A percentile compares a stretch with the other conserved stretches of the same genome.
Conservation (phyloP, 2,888 invertebrate genomes). For the Scelioninae gen. 2 region DNA sequence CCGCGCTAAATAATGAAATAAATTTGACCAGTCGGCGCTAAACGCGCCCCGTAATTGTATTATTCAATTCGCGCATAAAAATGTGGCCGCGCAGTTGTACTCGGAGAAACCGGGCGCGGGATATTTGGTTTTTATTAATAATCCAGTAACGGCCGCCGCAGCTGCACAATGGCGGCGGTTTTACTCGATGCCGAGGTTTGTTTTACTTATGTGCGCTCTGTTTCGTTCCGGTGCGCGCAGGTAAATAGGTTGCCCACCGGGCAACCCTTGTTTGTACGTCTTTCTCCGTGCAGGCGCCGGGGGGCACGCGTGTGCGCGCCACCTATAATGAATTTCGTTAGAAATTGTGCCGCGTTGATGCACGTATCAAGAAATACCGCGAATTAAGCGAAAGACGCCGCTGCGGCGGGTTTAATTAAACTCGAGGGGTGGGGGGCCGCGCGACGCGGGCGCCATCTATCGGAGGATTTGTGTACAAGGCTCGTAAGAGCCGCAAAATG, state of each 20-base stretch:
- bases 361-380: slow-evolving; percentile 28
- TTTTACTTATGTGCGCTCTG: slow-evolving; percentile 65
- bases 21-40: slow-evolving; percentile 12
- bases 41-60: slow-evolving; percentile 37
- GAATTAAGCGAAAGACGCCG: slow-evolving; percentile 1
- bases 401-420: slow-evolving; percentile 27
- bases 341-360: slow-evolving; percentile 61
- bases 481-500: too few species aligned
- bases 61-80: slow-evolving; percentile 52
- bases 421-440: background rate
- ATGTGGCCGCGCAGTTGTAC: slow-evolving; percentile 37
- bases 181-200: slow-evolving; percentile 60
- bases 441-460: too few species aligned
- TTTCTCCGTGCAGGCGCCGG: slow-evolving; percentile 12
- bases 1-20: slow-evolving; percentile 14
- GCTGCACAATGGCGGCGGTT: slow-evolving; percentile 57
- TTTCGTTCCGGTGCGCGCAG: slow-evolving; percentile 60
- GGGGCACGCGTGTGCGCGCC: slow-evolving; percentile 40
- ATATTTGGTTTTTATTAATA: slow-evolving; percentile 71
- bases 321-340: slow-evolving; percentile 70
- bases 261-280: slow-evolving; percentile 24
- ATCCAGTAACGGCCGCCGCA: slow-evolving; percentile 62
- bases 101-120: slow-evolving; percentile 47
- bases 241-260: slow-evolving; percentile 60
- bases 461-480: too few species aligned